Evolutionary conservation across 2,113 vertebrate genomes (phyloP).

Genomic region (Garra rufa): DNA sequence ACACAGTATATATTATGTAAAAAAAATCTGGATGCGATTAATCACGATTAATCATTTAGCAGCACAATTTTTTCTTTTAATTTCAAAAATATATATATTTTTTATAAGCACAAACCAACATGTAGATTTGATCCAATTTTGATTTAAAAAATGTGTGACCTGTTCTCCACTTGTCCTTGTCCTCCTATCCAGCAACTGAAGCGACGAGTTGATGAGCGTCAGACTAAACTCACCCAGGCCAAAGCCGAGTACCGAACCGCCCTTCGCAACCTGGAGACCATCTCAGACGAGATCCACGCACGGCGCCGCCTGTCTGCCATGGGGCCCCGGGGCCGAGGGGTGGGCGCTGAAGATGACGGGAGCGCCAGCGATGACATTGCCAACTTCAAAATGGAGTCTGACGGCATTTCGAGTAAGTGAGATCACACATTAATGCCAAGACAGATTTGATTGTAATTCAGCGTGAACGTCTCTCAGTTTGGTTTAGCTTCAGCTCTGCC

Average conservation of each 20-base stretch:
- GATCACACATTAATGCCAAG: not conserved
- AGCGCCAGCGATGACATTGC: constrained; percentile 76
- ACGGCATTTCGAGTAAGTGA: constrained; percentile 89
- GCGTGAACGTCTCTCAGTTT: not conserved
- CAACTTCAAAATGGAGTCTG: constrained; percentile 81
- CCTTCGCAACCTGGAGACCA: constrained; percentile 91
- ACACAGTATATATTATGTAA: too few species aligned
- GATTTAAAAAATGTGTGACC: not conserved
- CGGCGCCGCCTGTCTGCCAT: constrained; percentile 86
- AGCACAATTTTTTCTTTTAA: too few species aligned
- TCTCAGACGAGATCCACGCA: constrained; percentile 96
- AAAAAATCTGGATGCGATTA: too few species aligned
- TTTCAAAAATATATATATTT: too few species aligned
- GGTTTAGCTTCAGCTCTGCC: not conserved
- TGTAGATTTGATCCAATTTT: not conserved
- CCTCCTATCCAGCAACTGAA: constrained; percentile 85
- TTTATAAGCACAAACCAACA: not conserved
- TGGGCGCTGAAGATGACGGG: constrained; percentile 85
- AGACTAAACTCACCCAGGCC: constrained; percentile 86
- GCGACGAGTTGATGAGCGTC: constrained; percentile 87
- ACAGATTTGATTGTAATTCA: not conserved
- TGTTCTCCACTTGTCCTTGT: not conserved
- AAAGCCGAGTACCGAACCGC: constrained; percentile 92
- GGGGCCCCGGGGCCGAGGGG: constrained; percentile 88
- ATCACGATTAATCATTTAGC: too few species aligned